phyloP scores from a whole-genome alignment of 2,888 invertebrate species.

The Amitus sp. region DNA sequence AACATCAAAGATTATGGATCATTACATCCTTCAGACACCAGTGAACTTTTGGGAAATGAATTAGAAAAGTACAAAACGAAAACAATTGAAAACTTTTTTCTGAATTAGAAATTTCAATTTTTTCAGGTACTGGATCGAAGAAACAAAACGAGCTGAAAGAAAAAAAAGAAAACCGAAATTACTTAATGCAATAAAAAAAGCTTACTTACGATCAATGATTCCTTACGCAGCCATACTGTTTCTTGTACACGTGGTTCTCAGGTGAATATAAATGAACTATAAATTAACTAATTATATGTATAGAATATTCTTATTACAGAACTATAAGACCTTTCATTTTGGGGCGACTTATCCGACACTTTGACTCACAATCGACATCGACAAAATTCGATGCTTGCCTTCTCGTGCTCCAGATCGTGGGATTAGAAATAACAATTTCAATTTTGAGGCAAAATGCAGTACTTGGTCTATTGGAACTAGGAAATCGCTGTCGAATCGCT shows the following conservation, averaged over 20 bases:
- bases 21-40: slow-evolving; percentile 74
- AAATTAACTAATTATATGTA: background rate
- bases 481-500: slow-evolving; percentile 82
- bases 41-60: slow-evolving; percentile 73
- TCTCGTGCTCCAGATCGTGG: too few relatives aligned
- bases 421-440: too few relatives aligned
- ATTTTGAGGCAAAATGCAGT: too few relatives aligned
- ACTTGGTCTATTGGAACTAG: too few relatives aligned
- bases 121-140: slow-evolving; percentile 71
- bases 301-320: too few relatives aligned
- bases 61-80: slow-evolving; percentile 68
- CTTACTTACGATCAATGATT: slow-evolving; percentile 72
- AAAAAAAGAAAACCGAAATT: slow-evolving; percentile 71
- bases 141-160: slow-evolving; percentile 67
- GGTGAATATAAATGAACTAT: slow-evolving; percentile 58
- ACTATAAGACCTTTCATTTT: slow-evolving; percentile 72
- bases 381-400: slow-evolving; percentile 69
- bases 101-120: too few relatives aligned
- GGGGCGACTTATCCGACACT: slow-evolving; percentile 73
- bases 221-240: slow-evolving; percentile 73
- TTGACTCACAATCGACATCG: slow-evolving; percentile 68
- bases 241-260: slow-evolving; percentile 70
- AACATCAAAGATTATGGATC: slow-evolving; percentile 74
- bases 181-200: slow-evolving; percentile 70
- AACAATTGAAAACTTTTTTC: background rate